Evolutionary conservation across 1,140 invertebrate species (phyloP).

Genomic region (Cherax destructor): DNA sequence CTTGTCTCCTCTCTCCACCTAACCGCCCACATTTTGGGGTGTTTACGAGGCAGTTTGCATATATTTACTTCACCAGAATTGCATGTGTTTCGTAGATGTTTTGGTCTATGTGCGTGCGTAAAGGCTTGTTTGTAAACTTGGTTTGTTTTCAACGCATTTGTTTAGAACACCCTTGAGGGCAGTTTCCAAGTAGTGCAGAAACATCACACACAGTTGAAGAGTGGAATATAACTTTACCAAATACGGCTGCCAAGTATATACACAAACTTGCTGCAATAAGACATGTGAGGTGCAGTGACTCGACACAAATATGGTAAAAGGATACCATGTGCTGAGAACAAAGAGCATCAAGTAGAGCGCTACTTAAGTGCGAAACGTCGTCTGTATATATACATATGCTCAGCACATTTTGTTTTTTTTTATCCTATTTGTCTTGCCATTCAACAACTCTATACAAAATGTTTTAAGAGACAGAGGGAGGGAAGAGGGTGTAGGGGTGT

Average conservation of each 20-base stretch:
- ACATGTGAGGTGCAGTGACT: background rate
- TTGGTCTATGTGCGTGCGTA: constrained; percentile 24
- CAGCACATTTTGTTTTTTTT: too few species aligned
- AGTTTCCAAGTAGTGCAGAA: background rate
- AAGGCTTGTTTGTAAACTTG: constrained; percentile 13
- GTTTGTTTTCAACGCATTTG: constrained; percentile 4
- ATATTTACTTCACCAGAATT: constrained; percentile 29
- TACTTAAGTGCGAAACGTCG: too few species aligned
- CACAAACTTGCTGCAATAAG: background rate
- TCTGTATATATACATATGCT: too few species aligned
- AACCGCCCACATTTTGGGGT: constrained; percentile 24
- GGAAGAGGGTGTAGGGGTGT: too few species aligned
- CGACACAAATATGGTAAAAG: background rate
- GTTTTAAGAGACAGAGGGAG: too few species aligned
- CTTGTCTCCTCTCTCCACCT: background rate
- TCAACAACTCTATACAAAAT: too few species aligned
- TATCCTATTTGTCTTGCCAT: too few species aligned
- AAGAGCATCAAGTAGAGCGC: too few species aligned
- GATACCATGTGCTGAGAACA: too few species aligned
- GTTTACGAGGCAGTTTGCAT: constrained; percentile 24
- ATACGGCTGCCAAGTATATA: background rate
- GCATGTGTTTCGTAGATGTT: constrained; percentile 23
- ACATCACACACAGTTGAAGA: background rate
- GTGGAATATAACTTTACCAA: background rate
- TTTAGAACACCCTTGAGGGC: background rate